Base-by-base conservation (phyloP, 1,140 invertebrate species). In the Chionoecetes opilio region DNA sequence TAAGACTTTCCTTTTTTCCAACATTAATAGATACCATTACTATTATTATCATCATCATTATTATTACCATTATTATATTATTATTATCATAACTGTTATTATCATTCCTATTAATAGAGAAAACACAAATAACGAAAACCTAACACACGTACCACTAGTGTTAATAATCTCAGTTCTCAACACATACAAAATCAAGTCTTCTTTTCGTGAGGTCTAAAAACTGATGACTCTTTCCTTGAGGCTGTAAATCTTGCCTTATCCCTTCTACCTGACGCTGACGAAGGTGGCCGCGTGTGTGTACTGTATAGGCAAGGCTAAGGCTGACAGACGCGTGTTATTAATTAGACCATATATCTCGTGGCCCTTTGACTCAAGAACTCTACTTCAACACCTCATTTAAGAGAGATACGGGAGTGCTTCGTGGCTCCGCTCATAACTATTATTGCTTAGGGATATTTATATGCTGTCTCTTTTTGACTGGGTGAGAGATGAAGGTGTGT, bases 21-120 rank as follows among this genome's bases (percentile, higher is more conserved):
- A n/a, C n/a, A 75, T 21, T 75, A 75, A n/a, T 75, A n/a, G 8
- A n/a, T 75, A 75, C n/a, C n/a, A 75, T 75, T 75, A 75, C n/a
- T 75, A 75, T 75, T 75, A 75, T 75, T 75, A 75, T 75, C n/a
- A 75, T 75, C 26, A 75, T 75, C 21, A 75, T 75, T 75, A 75
- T 75, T 0, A 75, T 8, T 75, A 26, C 6, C n/a, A 17, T 17
- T 21, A n/a, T 75, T n/a, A 21, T 46, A 8, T 38, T 86, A 86
- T 31, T 86, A 34, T 35, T 86, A 34, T 31, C 32, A 35, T 75
- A 14, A 75, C 26, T 75, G 26, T 75, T 75, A 21, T 75, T 75
- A 75, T 75, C 53, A 75, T 75, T 75, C 8, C 21, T 75, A 75
- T 75, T 46, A 46, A 6, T 46, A 87, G 17, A 93, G 85, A 93